Evolutionary conservation across 2,888 invertebrate genomes (phyloP).

Genomic region (Phaedon cochleariae): DNA sequence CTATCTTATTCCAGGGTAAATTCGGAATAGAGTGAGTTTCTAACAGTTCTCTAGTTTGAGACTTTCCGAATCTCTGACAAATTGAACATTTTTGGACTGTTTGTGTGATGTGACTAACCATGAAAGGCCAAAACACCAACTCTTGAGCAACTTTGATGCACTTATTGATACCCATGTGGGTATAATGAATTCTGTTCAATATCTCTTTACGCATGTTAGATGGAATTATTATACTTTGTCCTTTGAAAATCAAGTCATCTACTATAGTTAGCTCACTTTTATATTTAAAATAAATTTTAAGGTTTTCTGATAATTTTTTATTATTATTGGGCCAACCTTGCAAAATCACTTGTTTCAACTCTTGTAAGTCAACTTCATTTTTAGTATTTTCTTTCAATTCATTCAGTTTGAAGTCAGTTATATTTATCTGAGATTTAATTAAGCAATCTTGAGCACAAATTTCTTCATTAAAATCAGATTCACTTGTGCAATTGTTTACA

Average conservation of each 20-base stretch:
- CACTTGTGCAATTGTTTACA: not conserved
- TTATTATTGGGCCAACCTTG: slow-evolving; percentile 21
- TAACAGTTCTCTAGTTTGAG: slow-evolving; percentile 32
- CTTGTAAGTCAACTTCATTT: slow-evolving; percentile 8
- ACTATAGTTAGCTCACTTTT: slow-evolving; percentile 14
- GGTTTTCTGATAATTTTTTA: slow-evolving; percentile 13
- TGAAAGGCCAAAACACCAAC: slow-evolving; percentile 31
- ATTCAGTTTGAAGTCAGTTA: slow-evolving; percentile 3
- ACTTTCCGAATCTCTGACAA: slow-evolving; percentile 29
- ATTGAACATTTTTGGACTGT: slow-evolving; percentile 24
- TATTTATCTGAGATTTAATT: slow-evolving; percentile 6
- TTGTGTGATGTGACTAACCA: slow-evolving; percentile 31
- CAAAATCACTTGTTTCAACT: slow-evolving; percentile 14
- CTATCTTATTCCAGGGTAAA: slow-evolving; percentile 29
- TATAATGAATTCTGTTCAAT: slow-evolving; percentile 29
- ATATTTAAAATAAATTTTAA: not conserved
- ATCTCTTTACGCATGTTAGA: slow-evolving; percentile 25
- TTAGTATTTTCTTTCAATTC: slow-evolving; percentile 10
- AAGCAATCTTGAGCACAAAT: slow-evolving; percentile 10
- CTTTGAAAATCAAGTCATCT: slow-evolving; percentile 21
- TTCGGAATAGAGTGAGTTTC: slow-evolving; percentile 24
- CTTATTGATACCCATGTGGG: slow-evolving; percentile 33
- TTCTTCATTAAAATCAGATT: slow-evolving; percentile 1
- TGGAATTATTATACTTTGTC: slow-evolving; percentile 22
- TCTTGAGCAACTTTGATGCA: slow-evolving; percentile 23